Evolutionary conservation across 2,113 vertebrate genomes (phyloP).

Genomic region (Megaptera novaeangliae): DNA sequence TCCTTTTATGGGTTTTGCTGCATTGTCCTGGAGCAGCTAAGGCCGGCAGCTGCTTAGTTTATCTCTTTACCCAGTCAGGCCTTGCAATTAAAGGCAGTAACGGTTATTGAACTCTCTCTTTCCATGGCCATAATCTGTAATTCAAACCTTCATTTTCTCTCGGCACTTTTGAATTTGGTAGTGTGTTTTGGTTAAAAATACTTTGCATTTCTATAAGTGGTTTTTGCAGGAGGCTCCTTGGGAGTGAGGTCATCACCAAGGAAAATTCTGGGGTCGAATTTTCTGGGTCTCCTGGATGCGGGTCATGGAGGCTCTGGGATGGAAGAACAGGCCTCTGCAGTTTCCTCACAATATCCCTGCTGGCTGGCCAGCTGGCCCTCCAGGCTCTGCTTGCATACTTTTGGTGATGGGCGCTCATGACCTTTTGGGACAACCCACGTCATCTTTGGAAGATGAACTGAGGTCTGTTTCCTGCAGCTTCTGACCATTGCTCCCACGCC

Average conservation of each 20-base stretch:
- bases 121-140: neutral
- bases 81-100: neutral
- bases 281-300: neutral
- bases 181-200: conserved; percentile 17
- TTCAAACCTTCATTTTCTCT: neutral
- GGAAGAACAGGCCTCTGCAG: neutral
- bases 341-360: neutral
- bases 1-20: neutral
- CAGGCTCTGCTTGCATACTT: neutral
- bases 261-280: neutral
- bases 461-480: neutral
- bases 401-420: neutral
- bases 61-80: neutral
- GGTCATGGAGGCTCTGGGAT: neutral
- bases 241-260: neutral
- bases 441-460: neutral
- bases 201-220: neutral
- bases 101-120: neutral
- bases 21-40: neutral
- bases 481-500: neutral
- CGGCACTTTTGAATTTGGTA: neutral
- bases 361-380: neutral
- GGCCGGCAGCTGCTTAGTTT: neutral
- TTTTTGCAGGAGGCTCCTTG: conserved; percentile 2
- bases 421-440: neutral